Evolutionary conservation across 2,888 invertebrate species (phyloP).

Genomic region (Fabriciana adippe): DNA sequence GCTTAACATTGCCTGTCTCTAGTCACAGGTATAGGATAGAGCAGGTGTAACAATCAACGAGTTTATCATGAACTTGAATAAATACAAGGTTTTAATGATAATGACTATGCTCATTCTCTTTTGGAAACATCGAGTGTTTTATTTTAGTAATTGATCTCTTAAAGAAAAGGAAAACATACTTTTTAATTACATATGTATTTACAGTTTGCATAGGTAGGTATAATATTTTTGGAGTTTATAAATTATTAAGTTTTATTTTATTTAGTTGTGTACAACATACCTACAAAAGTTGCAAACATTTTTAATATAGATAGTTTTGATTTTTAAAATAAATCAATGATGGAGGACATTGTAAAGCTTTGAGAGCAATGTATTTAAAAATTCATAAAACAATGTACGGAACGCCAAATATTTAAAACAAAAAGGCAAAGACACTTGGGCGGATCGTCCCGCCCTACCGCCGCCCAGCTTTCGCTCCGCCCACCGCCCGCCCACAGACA

Average conservation of each 20-base stretch:
- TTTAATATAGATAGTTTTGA: no score
- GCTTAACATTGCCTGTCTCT: constrained; percentile 32
- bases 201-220: no score
- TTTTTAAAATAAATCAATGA: no score
- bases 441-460: constrained; percentile 53
- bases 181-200: neutral
- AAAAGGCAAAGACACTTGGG: constrained; percentile 54
- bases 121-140: constrained; percentile 27
- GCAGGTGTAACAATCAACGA: constrained; percentile 35
- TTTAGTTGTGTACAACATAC: no score
- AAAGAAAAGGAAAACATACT: neutral
- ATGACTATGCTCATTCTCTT: neutral
- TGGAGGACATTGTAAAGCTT: neutral
- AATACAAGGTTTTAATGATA: constrained; percentile 50
- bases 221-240: no score
- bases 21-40: constrained; percentile 31
- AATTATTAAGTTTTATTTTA: no score
- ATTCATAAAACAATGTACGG: constrained; percentile 22
- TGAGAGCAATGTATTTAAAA: constrained; percentile 17
- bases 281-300: no score
- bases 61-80: constrained; percentile 60
- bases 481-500: constrained; percentile 61
- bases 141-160: neutral
- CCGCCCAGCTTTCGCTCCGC: constrained; percentile 67
- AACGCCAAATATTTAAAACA: constrained; percentile 35